These are phyloP conservation scores for Pissodes strobi DNA, from an alignment of 1,140 invertebrate genomes.

Conservation along the genomic window DNA sequence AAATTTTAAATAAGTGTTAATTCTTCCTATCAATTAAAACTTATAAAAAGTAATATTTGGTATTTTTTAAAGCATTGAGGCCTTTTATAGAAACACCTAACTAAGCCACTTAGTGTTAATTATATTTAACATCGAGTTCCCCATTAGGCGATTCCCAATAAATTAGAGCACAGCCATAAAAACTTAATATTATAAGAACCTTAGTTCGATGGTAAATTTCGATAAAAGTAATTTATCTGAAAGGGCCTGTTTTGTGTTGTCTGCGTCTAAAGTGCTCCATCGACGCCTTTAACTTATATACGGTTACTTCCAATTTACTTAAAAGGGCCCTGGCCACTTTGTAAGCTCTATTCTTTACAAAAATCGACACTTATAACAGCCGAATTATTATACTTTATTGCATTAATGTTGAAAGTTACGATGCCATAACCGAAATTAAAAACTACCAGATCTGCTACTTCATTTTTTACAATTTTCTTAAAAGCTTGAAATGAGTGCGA, in stretches of 20 bases:
- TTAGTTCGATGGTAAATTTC: conserved; percentile 47
- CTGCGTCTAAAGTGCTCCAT: conserved; percentile 47
- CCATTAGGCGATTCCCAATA: neutral
- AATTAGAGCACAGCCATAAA: no score
- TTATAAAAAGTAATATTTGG: no score
- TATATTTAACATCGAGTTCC: neutral
- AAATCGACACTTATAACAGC: conserved; percentile 53
- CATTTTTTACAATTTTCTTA: no score
- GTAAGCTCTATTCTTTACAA: conserved; percentile 49
- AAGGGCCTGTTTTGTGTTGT: conserved; percentile 49
- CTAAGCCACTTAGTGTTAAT: neutral
- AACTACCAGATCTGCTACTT: conserved; percentile 23
- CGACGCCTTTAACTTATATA: conserved; percentile 50
- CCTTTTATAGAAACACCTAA: no score
- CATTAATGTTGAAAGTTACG: conserved; percentile 48
- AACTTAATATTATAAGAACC: conserved; percentile 39
- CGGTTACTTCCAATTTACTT: conserved; percentile 54
- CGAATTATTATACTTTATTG: conserved; percentile 49
- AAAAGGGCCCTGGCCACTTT: conserved; percentile 52
- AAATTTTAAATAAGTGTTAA: no score
- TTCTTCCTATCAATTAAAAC: no score
- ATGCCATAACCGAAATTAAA: conserved; percentile 44
- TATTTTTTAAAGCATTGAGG: no score
- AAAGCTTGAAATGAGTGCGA: no score
- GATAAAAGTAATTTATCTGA: conserved; percentile 53